phyloP scores from a whole-genome alignment of 2,797 vertebrate species.

The Sus cebifrons region DNA sequence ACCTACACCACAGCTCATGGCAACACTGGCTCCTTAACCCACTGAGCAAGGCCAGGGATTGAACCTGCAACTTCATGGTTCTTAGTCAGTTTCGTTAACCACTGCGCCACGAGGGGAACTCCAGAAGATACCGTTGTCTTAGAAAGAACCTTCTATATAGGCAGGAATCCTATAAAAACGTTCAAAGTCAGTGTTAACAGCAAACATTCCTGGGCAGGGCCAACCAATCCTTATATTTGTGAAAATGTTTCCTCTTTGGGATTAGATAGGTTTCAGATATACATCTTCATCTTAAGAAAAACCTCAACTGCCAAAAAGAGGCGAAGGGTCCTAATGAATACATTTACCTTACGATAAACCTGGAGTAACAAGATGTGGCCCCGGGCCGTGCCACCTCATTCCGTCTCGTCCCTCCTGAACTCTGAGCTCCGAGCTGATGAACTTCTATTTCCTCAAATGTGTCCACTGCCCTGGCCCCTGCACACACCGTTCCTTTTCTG shows the following conservation, averaged over 20 bases:
- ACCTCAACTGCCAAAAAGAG: background rate
- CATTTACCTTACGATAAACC: conserved; percentile 23
- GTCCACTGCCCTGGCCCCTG: background rate
- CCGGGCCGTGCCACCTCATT: background rate
- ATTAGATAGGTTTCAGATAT: conserved; percentile 22
- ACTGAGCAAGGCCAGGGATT: too few species aligned
- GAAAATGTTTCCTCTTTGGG: conserved; percentile 47
- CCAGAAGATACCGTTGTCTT: background rate
- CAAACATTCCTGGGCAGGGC: background rate
- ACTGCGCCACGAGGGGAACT: too few species aligned
- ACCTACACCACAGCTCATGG: too few species aligned
- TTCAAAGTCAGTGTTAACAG: conserved; percentile 44
- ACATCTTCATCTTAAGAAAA: conserved; percentile 22
- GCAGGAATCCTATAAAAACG: conserved; percentile 31
- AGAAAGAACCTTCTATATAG: background rate
- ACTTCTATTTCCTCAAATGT: background rate
- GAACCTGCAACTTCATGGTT: too few species aligned
- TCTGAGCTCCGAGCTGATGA: background rate
- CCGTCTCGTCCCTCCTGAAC: background rate
- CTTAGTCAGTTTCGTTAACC: too few species aligned
- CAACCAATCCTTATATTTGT: background rate
- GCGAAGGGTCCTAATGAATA: background rate
- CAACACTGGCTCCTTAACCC: too few species aligned
- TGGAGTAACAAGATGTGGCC: background rate
- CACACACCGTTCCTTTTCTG: background rate